These are phyloP conservation scores for Rhamphomyia laevipes DNA, from an alignment of 2,888 invertebrate species.

Conservation along the genomic window DNA sequence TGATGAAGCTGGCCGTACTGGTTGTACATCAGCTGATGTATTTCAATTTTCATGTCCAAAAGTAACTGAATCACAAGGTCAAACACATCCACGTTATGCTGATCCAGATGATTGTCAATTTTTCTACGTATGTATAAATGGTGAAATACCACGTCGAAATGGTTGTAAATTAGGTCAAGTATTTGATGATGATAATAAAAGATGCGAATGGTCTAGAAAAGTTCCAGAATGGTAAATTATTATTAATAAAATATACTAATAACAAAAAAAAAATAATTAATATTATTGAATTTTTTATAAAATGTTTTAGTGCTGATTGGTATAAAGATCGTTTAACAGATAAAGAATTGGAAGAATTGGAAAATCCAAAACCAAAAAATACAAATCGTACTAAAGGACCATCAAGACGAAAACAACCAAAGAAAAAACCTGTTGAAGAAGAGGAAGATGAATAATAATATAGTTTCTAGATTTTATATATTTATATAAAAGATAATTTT, in stretches of 20 bases:
- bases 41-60: conserved; percentile 74
- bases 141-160: conserved; percentile 68
- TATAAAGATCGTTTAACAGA: conserved; percentile 77
- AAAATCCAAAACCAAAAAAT: conserved; percentile 59
- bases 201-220: conserved; percentile 77
- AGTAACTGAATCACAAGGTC: conserved; percentile 57
- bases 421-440: conserved; percentile 17
- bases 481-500: neutral
- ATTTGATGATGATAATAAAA: conserved; percentile 67
- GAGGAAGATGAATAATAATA: conserved; percentile 20
- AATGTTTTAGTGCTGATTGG: conserved; percentile 66
- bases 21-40: conserved; percentile 73
- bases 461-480: too few relatives aligned
- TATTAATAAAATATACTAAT: conserved; percentile 3
- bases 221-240: conserved; percentile 76
- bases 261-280: conserved; percentile 9
- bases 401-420: conserved; percentile 27
- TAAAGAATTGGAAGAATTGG: conserved; percentile 63
- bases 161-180: conserved; percentile 84
- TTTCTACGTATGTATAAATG: conserved; percentile 87
- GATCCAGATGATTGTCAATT: conserved; percentile 83
- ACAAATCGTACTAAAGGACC: conserved; percentile 40
- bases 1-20: conserved; percentile 78
- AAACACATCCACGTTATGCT: conserved; percentile 74
- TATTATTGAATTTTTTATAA: conserved; percentile 4